Evolutionary conservation across 2,888 invertebrate species (phyloP).

Genomic region (Diplolepis rosae): DNA sequence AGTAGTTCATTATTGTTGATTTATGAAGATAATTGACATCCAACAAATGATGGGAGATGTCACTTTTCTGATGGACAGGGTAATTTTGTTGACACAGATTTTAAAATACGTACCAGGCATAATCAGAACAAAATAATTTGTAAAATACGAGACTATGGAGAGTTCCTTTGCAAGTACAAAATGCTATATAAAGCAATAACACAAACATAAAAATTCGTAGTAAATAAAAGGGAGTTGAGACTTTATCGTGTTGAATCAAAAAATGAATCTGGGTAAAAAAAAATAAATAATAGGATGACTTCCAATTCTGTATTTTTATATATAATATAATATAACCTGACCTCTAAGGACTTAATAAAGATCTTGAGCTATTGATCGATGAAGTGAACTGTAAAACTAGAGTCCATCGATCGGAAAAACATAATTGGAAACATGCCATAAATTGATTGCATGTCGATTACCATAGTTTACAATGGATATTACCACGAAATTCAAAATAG

Average conservation of each 20-base stretch:
- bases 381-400: not conserved
- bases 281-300: too few species aligned
- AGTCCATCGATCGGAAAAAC: not conserved
- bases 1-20: too few species aligned
- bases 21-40: too few species aligned
- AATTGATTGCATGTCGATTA: not conserved
- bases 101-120: not conserved
- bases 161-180: not conserved
- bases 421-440: slow-evolving; percentile 11
- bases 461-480: too few species aligned
- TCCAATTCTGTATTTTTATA: too few species aligned
- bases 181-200: not conserved
- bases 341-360: too few species aligned
- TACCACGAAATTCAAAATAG: not conserved
- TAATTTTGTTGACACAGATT: not conserved
- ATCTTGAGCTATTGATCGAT: not conserved
- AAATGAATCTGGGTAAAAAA: too few species aligned
- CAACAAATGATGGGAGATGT: not conserved
- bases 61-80: slow-evolving; percentile 12
- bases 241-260: too few species aligned
- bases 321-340: too few species aligned
- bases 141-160: not conserved
- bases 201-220: not conserved
- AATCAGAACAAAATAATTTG: not conserved
- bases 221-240: too few species aligned